These are phyloP conservation scores for Hydraecia micacea DNA, from an alignment of 2,888 invertebrate genomes.

Conservation along the genomic window DNA sequence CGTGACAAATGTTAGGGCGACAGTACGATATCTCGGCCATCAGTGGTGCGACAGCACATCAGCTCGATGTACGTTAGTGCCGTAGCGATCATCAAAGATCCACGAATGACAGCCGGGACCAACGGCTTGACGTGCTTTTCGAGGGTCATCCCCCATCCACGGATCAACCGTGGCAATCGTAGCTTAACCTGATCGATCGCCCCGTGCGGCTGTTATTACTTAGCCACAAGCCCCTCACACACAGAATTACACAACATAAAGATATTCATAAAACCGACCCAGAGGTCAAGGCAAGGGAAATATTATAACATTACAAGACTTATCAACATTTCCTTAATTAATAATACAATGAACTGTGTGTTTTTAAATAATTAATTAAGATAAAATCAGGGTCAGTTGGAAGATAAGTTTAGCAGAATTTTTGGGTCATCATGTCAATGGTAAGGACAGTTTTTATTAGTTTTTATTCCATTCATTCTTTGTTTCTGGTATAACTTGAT, in stretches of 20 bases:
- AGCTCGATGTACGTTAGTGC: too few relatives aligned
- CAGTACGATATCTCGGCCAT: too few relatives aligned
- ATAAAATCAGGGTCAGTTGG: slow-evolving; percentile 54
- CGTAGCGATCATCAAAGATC: too few relatives aligned
- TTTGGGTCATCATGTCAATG: slow-evolving; percentile 59
- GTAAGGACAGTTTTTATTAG: slow-evolving; percentile 13
- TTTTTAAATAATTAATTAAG: slow-evolving; percentile 58
- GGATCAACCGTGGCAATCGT: too few relatives aligned
- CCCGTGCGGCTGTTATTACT: too few relatives aligned
- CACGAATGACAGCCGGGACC: too few relatives aligned
- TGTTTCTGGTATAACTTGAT: background rate
- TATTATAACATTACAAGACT: slow-evolving; percentile 39
- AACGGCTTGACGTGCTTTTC: too few relatives aligned
- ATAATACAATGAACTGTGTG: slow-evolving; percentile 67
- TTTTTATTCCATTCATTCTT: slow-evolving; percentile 12
- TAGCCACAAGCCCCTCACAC: too few relatives aligned
- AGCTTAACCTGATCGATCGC: too few relatives aligned
- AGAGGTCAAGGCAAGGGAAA: slow-evolving; percentile 63
- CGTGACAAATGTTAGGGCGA: too few relatives aligned
- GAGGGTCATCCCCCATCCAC: too few relatives aligned
- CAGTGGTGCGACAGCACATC: too few relatives aligned
- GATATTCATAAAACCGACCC: background rate
- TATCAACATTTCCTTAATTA: slow-evolving; percentile 67
- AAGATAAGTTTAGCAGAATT: slow-evolving; percentile 40
- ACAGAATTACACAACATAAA: slow-evolving; percentile 13